Conservation (phyloP, 1,140 invertebrate genomes). For the Drosophila ohnishii region DNA sequence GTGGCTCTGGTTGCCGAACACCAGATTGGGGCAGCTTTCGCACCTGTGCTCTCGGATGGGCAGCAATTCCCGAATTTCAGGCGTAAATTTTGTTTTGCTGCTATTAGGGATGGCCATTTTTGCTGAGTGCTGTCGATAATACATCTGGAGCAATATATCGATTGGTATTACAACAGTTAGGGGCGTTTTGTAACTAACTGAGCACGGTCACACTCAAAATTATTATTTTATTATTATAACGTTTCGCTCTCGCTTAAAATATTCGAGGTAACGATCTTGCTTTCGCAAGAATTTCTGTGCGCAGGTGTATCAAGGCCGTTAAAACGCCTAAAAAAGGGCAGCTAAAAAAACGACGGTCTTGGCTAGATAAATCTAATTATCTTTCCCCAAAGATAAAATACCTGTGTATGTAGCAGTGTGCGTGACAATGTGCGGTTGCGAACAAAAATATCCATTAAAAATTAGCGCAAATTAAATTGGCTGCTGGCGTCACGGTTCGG, state of each 20-base stretch:
- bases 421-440: conserved; percentile 9
- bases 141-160: background rate
- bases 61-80: conserved; percentile 51
- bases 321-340: conserved; percentile 41
- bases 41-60: conserved; percentile 59
- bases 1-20: conserved; percentile 65
- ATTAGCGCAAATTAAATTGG: conserved; percentile 24
- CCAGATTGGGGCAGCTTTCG: conserved; percentile 39
- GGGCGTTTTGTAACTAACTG: too few species aligned
- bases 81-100: conserved; percentile 41
- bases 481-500: conserved; percentile 2
- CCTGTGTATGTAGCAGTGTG: conserved; percentile 9
- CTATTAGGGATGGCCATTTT: conserved; percentile 1
- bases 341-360: background rate
- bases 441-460: conserved; percentile 34
- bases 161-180: background rate
- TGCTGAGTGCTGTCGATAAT: background rate
- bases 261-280: conserved; percentile 23
- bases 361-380: conserved; percentile 3
- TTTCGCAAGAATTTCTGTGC: conserved; percentile 26
- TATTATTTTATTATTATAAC: conserved; percentile 23
- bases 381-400: conserved; percentile 3
- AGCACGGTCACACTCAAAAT: conserved; percentile 2
- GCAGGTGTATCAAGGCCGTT: conserved; percentile 18
- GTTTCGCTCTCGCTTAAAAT: conserved; percentile 23